phyloP scores from a whole-genome alignment of 2,888 invertebrate genomes.

The Phortica okadai region DNA sequence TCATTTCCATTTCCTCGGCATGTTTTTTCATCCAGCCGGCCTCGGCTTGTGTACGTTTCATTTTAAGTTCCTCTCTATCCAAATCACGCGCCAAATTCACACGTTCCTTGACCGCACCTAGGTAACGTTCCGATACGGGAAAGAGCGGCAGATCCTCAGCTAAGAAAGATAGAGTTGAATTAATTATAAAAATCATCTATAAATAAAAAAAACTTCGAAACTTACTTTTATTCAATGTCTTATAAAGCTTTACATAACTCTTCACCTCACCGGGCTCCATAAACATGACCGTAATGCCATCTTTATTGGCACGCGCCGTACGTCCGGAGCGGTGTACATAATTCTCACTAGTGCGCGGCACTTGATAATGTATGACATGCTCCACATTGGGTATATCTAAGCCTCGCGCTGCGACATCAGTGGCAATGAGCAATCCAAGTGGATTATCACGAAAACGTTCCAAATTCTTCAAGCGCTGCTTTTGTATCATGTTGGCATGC shows the following conservation, averaged over 20 bases:
- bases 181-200: neutral
- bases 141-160: slow-evolving; percentile 90
- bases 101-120: slow-evolving; percentile 83
- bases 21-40: slow-evolving; percentile 91
- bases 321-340: slow-evolving; percentile 98
- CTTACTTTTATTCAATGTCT: slow-evolving; percentile 90
- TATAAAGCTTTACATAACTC: slow-evolving; percentile 87
- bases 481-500: slow-evolving; percentile 95
- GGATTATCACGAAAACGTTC: slow-evolving; percentile 88
- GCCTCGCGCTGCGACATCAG: slow-evolving; percentile 98
- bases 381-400: slow-evolving; percentile 95
- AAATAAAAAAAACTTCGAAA: slow-evolving; percentile 40
- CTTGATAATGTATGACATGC: slow-evolving; percentile 98
- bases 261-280: slow-evolving; percentile 92
- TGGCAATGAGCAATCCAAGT: slow-evolving; percentile 89
- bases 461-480: slow-evolving; percentile 93
- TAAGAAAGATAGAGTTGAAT: slow-evolving; percentile 69
- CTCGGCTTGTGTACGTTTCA: slow-evolving; percentile 81
- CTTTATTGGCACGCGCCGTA: slow-evolving; percentile 92
- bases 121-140: slow-evolving; percentile 82
- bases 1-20: slow-evolving; percentile 93
- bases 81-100: slow-evolving; percentile 87
- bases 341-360: slow-evolving; percentile 95
- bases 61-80: slow-evolving; percentile 85
- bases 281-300: slow-evolving; percentile 93